These are phyloP conservation scores for Copidosoma floridanum DNA, from an alignment of 1,140 invertebrate species.

Conservation along the genomic window DNA sequence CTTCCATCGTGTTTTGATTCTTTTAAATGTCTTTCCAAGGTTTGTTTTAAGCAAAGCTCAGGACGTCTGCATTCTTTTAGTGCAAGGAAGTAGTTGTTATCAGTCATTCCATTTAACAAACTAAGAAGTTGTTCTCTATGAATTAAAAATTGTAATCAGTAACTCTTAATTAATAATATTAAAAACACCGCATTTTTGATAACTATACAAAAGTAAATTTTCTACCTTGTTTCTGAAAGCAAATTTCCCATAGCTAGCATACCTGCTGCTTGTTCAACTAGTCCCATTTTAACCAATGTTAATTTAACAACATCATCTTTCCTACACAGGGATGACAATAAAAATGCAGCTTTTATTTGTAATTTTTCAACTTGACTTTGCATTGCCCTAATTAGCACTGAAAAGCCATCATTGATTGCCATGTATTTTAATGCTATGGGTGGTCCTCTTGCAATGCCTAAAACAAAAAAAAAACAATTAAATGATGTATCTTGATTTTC, in stretches of 20 bases:
- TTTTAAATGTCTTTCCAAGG: conserved; percentile 49
- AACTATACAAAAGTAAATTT: no score
- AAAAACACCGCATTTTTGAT: no score
- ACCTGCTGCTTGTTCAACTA: conserved; percentile 59
- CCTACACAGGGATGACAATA: conserved; percentile 62
- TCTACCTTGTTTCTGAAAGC: conserved; percentile 48
- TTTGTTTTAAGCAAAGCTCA: conserved; percentile 52
- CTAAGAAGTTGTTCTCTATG: conserved; percentile 61
- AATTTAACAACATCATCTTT: conserved; percentile 60
- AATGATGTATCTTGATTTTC: neutral
- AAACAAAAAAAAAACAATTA: conserved; percentile 32
- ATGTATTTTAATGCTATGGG: conserved; percentile 61
- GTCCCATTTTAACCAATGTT: conserved; percentile 60
- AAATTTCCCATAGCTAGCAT: conserved; percentile 53
- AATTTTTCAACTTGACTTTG: conserved; percentile 62
- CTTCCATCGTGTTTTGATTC: conserved; percentile 43
- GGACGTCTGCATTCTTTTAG: conserved; percentile 55
- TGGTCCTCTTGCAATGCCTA: conserved; percentile 65
- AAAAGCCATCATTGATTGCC: conserved; percentile 63
- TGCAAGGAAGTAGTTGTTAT: conserved; percentile 52
- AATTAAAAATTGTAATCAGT: conserved; percentile 28
- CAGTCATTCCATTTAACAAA: conserved; percentile 55
- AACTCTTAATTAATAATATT: neutral
- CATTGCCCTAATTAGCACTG: conserved; percentile 62
- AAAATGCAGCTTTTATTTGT: conserved; percentile 69